A percentile compares a stretch with the other conserved stretches of the same genome.
These are phyloP conservation scores for Dendrolimus kikuchii DNA, from an alignment of 1,140 invertebrate genomes.

Conservation along the genomic window DNA sequence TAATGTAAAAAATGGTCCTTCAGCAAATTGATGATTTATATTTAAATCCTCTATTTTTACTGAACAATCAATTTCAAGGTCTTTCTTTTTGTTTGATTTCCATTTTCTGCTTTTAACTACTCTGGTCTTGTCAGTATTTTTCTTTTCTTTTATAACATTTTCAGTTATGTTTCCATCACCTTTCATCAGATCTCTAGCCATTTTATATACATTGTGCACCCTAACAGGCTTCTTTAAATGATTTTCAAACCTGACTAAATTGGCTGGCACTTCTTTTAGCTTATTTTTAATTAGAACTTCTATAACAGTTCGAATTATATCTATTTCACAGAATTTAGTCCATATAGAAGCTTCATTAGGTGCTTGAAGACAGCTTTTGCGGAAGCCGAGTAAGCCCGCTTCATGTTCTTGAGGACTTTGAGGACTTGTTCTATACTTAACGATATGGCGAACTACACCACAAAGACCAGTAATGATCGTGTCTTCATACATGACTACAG, in stretches of 20 bases:
- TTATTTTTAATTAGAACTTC: slow-evolving; percentile 21
- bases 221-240: slow-evolving; percentile 89
- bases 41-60: slow-evolving; percentile 71
- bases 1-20: slow-evolving; percentile 87
- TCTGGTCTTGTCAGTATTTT: slow-evolving; percentile 20
- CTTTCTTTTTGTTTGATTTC: slow-evolving; percentile 54
- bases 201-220: slow-evolving; percentile 91
- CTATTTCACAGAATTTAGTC: slow-evolving; percentile 94
- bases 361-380: slow-evolving; percentile 83
- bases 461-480: slow-evolving; percentile 80
- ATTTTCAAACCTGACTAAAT: slow-evolving; percentile 84
- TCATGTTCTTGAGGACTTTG: slow-evolving; percentile 46
- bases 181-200: slow-evolving; percentile 75
- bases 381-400: slow-evolving; percentile 80
- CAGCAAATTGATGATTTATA: slow-evolving; percentile 83
- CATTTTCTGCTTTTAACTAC: slow-evolving; percentile 61
- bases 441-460: slow-evolving; percentile 78
- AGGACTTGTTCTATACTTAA: slow-evolving; percentile 53
- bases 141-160: slow-evolving; percentile 23
- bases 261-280: slow-evolving; percentile 39
- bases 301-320: slow-evolving; percentile 76
- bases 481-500: slow-evolving; percentile 73
- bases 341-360: slow-evolving; percentile 90
- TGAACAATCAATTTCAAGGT: slow-evolving; percentile 41
- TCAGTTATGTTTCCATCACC: slow-evolving; percentile 26